Base-by-base conservation (phyloP, 2,888 invertebrate genomes). In the Crioceris asparagi region DNA sequence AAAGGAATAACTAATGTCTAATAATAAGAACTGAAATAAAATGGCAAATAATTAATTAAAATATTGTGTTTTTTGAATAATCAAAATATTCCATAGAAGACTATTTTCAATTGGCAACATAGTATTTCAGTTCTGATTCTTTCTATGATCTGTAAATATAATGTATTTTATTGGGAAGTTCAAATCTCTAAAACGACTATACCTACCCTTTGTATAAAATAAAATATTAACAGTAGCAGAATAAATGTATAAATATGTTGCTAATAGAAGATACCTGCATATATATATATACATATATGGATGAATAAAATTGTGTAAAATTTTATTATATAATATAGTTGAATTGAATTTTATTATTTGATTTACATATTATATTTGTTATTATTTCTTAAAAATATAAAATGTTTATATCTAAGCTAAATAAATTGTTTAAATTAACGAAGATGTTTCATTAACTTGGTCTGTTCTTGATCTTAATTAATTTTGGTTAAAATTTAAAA, bases 331-430 rank as follows among this genome's bases (percentile, higher is more conserved):
- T 11, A 8, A 27, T 27, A 27, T 15, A 6, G 27, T 27, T 14
- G 12, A 27, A 5, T 27, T 27, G 27, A 12, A 14, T 27, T 27
- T 27, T 14, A 6, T 33, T 6, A 39, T 12, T 35, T 18, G 40
- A 34, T 40, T 39, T 14, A 35, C 27, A 33, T 31, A 39, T n/a
- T n/a, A n/a, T n/a, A n/a, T n/a, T 18, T 34, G 44, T 35, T 39
- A 50, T 53, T 48, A 49, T 49, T 50, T 50, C 37, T 44, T 42
- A 49, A 50, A 51, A 48, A 49, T 48, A 49, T 48, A 49, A 49
- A 52, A 49, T 51, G 47, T 54, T 54, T 52, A 54, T 54, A 54
- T 52, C 50, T 51, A 49, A 48, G 51, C 51, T 50, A 49, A 53
- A 54, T 54, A 54, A 51, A 54, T 48, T 50, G 49, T 48, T 54